Conservation (phyloP, 2,113 vertebrate species). For the Bubo blakistoni region DNA sequence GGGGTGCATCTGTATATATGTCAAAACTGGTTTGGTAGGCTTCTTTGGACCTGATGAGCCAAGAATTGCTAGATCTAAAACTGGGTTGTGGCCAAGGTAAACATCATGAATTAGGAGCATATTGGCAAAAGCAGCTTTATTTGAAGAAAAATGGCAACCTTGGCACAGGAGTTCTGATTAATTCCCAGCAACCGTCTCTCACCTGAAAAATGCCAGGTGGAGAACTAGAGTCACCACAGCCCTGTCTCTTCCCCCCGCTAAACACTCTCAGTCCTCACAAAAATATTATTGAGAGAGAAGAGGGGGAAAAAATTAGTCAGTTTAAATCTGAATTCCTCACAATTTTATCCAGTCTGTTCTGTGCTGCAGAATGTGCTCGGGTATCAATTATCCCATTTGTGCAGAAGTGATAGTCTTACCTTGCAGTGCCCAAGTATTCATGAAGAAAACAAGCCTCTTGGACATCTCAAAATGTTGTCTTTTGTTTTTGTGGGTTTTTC, state of each 20-base stretch:
- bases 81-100: not conserved
- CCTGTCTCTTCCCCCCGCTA: not conserved
- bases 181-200: not conserved
- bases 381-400: not conserved
- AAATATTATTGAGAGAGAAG: not conserved
- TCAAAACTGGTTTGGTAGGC: not conserved
- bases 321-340: not conserved
- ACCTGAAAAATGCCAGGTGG: not conserved
- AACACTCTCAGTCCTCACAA: not conserved
- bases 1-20: not conserved
- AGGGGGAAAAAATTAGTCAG: not conserved
- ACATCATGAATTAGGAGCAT: not conserved
- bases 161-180: not conserved
- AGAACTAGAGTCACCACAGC: not conserved
- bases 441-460: not conserved
- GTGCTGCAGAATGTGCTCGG: not conserved
- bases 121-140: not conserved
- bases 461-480: not conserved
- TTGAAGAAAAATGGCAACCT: not conserved
- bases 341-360: not conserved
- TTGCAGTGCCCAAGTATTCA: not conserved
- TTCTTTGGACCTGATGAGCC: not conserved
- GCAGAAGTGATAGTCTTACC: not conserved
- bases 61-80: not conserved
- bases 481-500: no score